Conservation (phyloP, 1,140 invertebrate genomes). For the Heliconius melpomene region DNA sequence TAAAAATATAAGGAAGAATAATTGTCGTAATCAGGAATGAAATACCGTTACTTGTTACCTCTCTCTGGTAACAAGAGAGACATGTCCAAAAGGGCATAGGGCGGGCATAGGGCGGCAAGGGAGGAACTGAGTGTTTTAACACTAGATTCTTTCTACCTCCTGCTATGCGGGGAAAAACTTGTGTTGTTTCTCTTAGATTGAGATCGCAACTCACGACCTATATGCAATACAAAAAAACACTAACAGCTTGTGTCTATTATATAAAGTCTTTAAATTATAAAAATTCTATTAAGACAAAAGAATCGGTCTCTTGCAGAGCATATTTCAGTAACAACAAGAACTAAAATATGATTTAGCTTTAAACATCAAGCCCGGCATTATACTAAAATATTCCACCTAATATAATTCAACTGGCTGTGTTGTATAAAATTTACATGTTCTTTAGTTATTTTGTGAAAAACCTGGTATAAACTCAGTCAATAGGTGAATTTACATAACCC, state of each 20-base stretch:
- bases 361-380: neutral
- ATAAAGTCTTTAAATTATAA: neutral
- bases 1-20: no score
- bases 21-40: no score
- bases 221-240: no score
- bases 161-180: no score
- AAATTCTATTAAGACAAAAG: neutral
- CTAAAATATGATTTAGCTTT: slow-evolving; percentile 10
- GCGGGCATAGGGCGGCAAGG: neutral
- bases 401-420: slow-evolving; percentile 20
- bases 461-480: slow-evolving; percentile 15
- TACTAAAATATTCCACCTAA: slow-evolving; percentile 15
- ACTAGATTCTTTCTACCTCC: neutral
- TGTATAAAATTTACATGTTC: slow-evolving; percentile 27
- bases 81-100: neutral
- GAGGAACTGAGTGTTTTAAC: neutral
- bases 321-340: slow-evolving; percentile 1
- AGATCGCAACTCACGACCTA: no score
- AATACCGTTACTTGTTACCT: no score
- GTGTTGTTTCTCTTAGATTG: neutral
- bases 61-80: no score
- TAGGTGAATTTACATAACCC: slow-evolving; percentile 26
- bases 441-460: slow-evolving; percentile 28
- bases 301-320: neutral
- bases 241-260: neutral